Percentiles rank a stretch among this genome's conserved stretches.
These are phyloP conservation scores for Eurytoma adleriae DNA, from an alignment of 2,888 invertebrate genomes.

Conservation along the genomic window DNA sequence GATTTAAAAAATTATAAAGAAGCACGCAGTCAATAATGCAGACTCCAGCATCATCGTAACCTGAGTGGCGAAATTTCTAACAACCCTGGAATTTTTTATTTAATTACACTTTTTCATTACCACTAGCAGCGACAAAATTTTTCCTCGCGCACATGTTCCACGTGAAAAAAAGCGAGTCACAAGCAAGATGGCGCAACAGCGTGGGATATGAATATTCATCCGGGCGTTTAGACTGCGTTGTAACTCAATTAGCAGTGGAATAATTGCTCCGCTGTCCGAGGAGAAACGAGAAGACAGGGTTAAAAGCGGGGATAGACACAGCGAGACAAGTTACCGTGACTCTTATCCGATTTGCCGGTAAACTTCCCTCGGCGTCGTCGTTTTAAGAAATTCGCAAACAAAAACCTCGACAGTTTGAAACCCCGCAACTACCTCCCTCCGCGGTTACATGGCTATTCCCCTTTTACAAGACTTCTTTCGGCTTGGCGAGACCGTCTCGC, in stretches of 20 bases:
- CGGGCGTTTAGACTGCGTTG: conserved; percentile 67
- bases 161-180: background rate
- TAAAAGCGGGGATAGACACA: background rate
- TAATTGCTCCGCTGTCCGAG: conserved; percentile 68
- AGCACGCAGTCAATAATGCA: too few species aligned
- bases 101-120: background rate
- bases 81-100: background rate
- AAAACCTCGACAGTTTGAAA: conserved; percentile 17
- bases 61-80: too few species aligned
- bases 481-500: background rate
- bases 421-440: background rate
- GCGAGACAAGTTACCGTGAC: conserved; percentile 20
- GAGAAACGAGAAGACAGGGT: conserved; percentile 26
- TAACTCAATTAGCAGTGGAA: conserved; percentile 71
- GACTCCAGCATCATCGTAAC: too few species aligned
- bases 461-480: conserved; percentile 3
- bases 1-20: too few species aligned
- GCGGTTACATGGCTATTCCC: background rate
- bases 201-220: conserved; percentile 70
- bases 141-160: background rate
- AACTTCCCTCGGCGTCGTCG: conserved; percentile 59
- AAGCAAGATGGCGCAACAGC: conserved; percentile 14
- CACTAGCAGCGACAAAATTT: background rate
- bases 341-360: conserved; percentile 63
- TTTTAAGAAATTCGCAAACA: conserved; percentile 28